Evolutionary conservation across 2,797 vertebrate genomes (phyloP).

Genomic region (Platyrinchus mystaceus): DNA sequence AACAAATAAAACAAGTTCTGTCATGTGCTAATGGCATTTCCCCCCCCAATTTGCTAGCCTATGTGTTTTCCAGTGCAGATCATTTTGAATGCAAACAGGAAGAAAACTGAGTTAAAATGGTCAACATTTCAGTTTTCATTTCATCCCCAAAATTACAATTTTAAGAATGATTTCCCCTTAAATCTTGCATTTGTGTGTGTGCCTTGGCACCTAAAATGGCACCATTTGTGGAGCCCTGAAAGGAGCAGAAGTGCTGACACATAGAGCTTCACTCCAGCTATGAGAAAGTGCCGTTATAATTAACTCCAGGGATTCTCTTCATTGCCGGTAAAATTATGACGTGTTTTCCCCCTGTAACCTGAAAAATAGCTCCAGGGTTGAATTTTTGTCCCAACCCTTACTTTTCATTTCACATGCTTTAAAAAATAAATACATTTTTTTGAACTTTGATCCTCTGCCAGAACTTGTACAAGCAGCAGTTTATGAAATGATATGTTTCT

Average conservation of each 20-base stretch:
- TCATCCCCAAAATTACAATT: background rate
- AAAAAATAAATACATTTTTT: background rate
- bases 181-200: background rate
- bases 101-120: background rate
- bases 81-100: background rate
- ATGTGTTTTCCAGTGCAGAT: background rate
- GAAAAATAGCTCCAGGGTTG: background rate
- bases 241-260: conserved; percentile 42
- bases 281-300: background rate
- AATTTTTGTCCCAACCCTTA: background rate
- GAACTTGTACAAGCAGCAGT: background rate
- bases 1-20: conserved; percentile 18
- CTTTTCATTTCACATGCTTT: background rate
- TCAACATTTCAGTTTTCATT: background rate
- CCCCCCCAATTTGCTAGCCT: background rate
- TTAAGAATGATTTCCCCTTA: background rate
- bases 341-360: background rate
- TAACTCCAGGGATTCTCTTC: conserved; percentile 34
- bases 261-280: conserved; percentile 26
- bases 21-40: background rate
- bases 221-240: conserved; percentile 10
- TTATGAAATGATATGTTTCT: conserved; percentile 26
- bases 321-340: background rate
- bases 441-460: background rate
- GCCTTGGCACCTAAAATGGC: conserved; percentile 11